Percentiles rank a stretch among this genome's conserved stretches.
These are phyloP conservation scores for Halocaridina rubra DNA, from an alignment of 2,888 invertebrate species.

Conservation along the genomic window DNA sequence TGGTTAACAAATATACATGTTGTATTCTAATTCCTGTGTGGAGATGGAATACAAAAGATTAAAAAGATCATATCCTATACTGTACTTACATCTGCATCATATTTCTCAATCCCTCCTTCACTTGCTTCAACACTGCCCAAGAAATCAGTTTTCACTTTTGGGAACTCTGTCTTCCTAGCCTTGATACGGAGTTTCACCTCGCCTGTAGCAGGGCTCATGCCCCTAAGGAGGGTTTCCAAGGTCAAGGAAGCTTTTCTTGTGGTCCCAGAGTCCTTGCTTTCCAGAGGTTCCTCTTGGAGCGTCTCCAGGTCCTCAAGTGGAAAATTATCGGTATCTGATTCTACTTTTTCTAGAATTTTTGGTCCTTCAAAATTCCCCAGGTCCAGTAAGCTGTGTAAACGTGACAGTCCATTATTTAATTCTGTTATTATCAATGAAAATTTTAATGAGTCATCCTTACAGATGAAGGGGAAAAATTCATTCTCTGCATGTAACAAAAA, in stretches of 20 bases:
- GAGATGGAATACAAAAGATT: not conserved
- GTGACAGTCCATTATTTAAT: no score
- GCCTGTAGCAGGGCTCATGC: slow-evolving; percentile 29
- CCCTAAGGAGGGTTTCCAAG: slow-evolving; percentile 20
- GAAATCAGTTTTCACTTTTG: no score
- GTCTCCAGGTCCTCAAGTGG: not conserved
- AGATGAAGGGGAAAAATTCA: no score
- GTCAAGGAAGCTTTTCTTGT: not conserved
- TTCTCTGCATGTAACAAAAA: no score
- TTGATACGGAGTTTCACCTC: slow-evolving; percentile 38
- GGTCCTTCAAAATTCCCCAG: no score
- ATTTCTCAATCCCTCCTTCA: not conserved
- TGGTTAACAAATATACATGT: no score
- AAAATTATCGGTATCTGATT: no score
- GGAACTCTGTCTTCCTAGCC: not conserved
- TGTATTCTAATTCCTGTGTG: not conserved
- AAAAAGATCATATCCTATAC: no score
- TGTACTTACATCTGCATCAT: slow-evolving; percentile 18
- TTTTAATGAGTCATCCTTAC: no score
- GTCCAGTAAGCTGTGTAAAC: no score
- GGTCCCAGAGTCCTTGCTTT: not conserved
- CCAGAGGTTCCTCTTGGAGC: not conserved
- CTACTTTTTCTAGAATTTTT: no score
- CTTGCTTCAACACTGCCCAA: not conserved
- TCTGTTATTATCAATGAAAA: no score